These are phyloP conservation scores for Coregonus clupeaformis DNA, from an alignment of 2,113 vertebrate genomes.

Conservation along the genomic window DNA sequence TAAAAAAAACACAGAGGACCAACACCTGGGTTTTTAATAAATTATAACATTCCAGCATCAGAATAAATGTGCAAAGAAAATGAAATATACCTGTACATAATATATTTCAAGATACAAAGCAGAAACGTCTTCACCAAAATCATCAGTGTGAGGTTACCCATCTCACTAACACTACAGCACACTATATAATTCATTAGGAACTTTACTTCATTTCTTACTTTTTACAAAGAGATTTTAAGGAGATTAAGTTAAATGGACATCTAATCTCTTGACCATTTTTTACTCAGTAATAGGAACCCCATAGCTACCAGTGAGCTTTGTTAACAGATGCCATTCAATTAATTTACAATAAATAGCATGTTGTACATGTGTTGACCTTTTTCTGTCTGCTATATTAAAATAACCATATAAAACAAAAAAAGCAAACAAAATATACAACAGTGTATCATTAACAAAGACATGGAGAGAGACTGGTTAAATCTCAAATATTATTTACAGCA, in stretches of 20 bases:
- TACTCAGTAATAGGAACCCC: background rate
- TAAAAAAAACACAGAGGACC: slow-evolving; percentile 29
- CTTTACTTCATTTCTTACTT: background rate
- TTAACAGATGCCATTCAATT: background rate
- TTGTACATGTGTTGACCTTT: background rate
- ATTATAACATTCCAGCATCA: slow-evolving; percentile 43
- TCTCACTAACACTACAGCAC: background rate
- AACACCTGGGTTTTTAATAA: slow-evolving; percentile 31
- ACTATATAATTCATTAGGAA: background rate
- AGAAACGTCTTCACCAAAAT: slow-evolving; percentile 6
- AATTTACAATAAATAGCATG: slow-evolving; percentile 23
- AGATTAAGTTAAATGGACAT: background rate
- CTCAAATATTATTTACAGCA: slow-evolving; percentile 10
- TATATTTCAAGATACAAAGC: slow-evolving; percentile 5
- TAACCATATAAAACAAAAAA: slow-evolving; percentile 25
- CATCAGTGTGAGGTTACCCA: background rate
- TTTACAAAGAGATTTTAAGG: background rate
- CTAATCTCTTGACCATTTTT: background rate
- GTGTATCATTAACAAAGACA: background rate
- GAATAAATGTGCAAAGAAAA: slow-evolving; percentile 14
- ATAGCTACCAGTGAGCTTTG: background rate
- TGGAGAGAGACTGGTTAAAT: background rate
- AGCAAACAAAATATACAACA: slow-evolving; percentile 25
- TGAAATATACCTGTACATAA: slow-evolving; percentile 6
- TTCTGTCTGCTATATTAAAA: background rate